Evolutionary conservation across 2,888 invertebrate species (phyloP).

Genomic region (Ophioninae sp.): DNA sequence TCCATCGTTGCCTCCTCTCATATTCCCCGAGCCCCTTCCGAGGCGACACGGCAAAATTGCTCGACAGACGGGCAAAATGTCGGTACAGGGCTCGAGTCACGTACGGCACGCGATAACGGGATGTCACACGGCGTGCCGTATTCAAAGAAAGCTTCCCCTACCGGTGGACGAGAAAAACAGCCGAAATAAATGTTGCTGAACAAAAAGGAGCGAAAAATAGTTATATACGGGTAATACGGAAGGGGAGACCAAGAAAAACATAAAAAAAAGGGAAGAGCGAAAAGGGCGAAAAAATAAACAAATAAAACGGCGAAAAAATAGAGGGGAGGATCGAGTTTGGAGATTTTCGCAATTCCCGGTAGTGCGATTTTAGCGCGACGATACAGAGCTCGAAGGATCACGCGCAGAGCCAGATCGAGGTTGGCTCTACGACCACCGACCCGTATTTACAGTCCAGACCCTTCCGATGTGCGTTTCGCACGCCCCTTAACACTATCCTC

Average conservation of each 20-base stretch:
- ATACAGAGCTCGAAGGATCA: slow-evolving; percentile 69
- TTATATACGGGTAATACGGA: slow-evolving; percentile 59
- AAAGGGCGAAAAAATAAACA: slow-evolving; percentile 45
- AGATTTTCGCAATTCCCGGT: slow-evolving; percentile 50
- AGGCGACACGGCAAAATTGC: slow-evolving; percentile 62
- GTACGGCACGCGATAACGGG: slow-evolving; percentile 75
- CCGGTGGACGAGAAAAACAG: slow-evolving; percentile 37
- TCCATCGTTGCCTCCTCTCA: slow-evolving; percentile 33
- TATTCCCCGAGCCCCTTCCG: slow-evolving; percentile 35
- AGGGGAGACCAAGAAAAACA: slow-evolving; percentile 56
- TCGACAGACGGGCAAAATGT: slow-evolving; percentile 68
- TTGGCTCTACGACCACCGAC: slow-evolving; percentile 70
- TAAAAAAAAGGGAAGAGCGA: slow-evolving; percentile 52
- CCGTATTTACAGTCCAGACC: slow-evolving; percentile 52
- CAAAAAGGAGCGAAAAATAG: slow-evolving; percentile 16
- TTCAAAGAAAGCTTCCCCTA: slow-evolving; percentile 57
- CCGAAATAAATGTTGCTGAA: slow-evolving; percentile 24
- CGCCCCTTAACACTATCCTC: slow-evolving; percentile 57
- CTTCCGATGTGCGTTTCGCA: slow-evolving; percentile 46
- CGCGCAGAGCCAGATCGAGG: slow-evolving; percentile 75
- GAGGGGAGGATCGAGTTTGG: slow-evolving; percentile 66
- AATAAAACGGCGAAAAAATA: slow-evolving; percentile 60
- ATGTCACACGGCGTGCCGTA: slow-evolving; percentile 62
- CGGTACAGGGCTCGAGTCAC: slow-evolving; percentile 71
- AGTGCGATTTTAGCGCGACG: slow-evolving; percentile 47